Evolutionary conservation across 1,140 invertebrate species (phyloP), one percentile per base, ranked within the genome.

Genomic region (Copidosoma floridanum): DNA sequence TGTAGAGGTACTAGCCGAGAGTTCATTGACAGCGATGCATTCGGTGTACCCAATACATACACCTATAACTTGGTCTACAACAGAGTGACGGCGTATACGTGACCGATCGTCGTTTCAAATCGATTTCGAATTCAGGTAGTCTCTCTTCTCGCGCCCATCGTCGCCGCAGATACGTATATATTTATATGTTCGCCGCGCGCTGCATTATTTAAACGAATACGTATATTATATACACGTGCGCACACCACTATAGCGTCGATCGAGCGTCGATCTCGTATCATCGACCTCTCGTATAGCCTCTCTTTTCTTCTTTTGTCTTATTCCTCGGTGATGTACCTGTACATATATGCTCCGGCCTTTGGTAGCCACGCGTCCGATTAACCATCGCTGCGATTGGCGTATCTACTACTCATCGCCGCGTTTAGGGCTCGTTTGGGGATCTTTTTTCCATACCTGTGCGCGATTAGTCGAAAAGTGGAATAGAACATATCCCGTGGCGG

Each of bases 321-420:
- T n/a, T 43, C n/a, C n/a, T n/a, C n/a, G n/a, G n/a, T n/a, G n/a
- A n/a, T n/a, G n/a, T n/a, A n/a, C n/a, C n/a, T n/a, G n/a, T n/a
- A n/a, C n/a, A n/a, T n/a, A n/a, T n/a, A n/a, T n/a, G n/a, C n/a
- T 35, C 43, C 53, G 41, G 27, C 26, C 43, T 46, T 56, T 37
- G 53, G 26, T 46, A 47, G 16, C 26, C 11, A 29, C 41, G 43
- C 53, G 41, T 44, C 46, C 43, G 53, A 56, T 56, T 56, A 56
- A 43, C 27, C 29, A 23, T 40, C 48, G 12, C 10, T 27, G 12
- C 14, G 21, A 32, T 29, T 29, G 14, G 14, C 12, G 29, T 29
- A 46, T 56, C 47, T 32, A 56, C 37, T 56, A 56, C 47, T 56
- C 53, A 56, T 56, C 29, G 53, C 44, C 43, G 47, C 53, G 53